These are phyloP conservation scores for Cephus pygmeus DNA, from an alignment of 2,888 invertebrate species.

Conservation along the genomic window DNA sequence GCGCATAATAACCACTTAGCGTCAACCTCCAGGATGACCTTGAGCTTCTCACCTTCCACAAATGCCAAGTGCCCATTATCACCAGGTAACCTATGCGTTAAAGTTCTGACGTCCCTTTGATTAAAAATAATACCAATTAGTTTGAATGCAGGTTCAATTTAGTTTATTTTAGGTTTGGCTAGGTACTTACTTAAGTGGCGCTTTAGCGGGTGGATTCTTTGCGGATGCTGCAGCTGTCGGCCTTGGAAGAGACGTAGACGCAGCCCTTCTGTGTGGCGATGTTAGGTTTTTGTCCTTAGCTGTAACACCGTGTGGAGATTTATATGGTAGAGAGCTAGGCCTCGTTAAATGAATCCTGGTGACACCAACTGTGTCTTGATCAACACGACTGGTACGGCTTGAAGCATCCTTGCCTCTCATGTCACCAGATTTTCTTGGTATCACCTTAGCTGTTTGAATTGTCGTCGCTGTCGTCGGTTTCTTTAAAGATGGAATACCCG, in stretches of 20 bases:
- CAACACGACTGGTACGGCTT: slow-evolving; percentile 73
- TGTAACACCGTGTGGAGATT: slow-evolving; percentile 61
- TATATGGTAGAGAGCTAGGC: slow-evolving; percentile 79
- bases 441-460: slow-evolving; percentile 31
- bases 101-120: slow-evolving; percentile 77
- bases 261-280: slow-evolving; percentile 73
- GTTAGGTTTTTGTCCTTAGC: slow-evolving; percentile 53
- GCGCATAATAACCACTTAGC: slow-evolving; percentile 81
- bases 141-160: neutral
- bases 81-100: slow-evolving; percentile 80
- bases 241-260: slow-evolving; percentile 75
- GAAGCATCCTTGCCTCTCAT: slow-evolving; percentile 44
- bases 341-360: slow-evolving; percentile 67
- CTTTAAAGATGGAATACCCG: slow-evolving; percentile 59
- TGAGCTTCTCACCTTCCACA: slow-evolving; percentile 80
- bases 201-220: slow-evolving; percentile 44
- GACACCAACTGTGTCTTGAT: slow-evolving; percentile 67
- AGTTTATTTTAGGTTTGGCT: neutral
- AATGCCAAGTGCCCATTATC: slow-evolving; percentile 83
- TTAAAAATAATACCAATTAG: slow-evolving; percentile 18
- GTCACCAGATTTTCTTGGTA: slow-evolving; percentile 36
- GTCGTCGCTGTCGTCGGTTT: slow-evolving; percentile 42
- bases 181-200: slow-evolving; percentile 66
- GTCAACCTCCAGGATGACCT: slow-evolving; percentile 81
- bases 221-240: slow-evolving; percentile 57